Evolutionary conservation across 2,888 invertebrate species (phyloP).

Genomic region (Nomada lathburiana): DNA sequence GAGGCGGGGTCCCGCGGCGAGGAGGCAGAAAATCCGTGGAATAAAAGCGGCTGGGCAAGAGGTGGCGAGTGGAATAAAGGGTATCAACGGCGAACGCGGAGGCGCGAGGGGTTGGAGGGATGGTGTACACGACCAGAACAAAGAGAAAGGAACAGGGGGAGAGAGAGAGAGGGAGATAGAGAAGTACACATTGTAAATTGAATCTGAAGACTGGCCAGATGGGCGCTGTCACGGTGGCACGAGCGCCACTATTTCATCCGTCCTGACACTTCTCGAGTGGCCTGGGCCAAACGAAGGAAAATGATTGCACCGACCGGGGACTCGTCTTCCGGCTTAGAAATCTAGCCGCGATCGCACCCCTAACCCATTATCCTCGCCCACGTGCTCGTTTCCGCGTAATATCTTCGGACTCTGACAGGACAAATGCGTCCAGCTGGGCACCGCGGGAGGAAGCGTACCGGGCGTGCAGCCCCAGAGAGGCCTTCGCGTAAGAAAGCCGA

Average conservation of each 20-base stretch:
- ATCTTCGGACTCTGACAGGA: slow-evolving; percentile 65
- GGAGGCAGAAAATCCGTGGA: slow-evolving; percentile 35
- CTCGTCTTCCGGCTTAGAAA: slow-evolving; percentile 74
- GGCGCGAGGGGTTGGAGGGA: slow-evolving; percentile 6
- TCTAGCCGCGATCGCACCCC: slow-evolving; percentile 72
- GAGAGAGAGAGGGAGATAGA: slow-evolving; percentile 51
- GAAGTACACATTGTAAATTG: slow-evolving; percentile 78
- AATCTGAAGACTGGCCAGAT: slow-evolving; percentile 79
- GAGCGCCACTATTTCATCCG: slow-evolving; percentile 77
- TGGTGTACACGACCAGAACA: slow-evolving; percentile 8
- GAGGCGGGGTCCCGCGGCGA: slow-evolving; percentile 68
- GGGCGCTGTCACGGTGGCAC: slow-evolving; percentile 75
- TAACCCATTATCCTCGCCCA: slow-evolving; percentile 74
- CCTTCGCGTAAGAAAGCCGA: slow-evolving; percentile 26
- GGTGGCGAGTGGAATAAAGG: slow-evolving; percentile 53
- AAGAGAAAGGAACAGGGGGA: background rate
- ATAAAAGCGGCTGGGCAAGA: slow-evolving; percentile 20
- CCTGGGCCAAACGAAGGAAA: slow-evolving; percentile 73
- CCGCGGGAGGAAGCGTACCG: slow-evolving; percentile 51
- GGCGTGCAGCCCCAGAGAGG: slow-evolving; percentile 22
- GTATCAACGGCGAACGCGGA: slow-evolving; percentile 10
- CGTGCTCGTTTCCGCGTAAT: slow-evolving; percentile 66
- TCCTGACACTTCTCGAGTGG: slow-evolving; percentile 66
- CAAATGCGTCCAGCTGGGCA: slow-evolving; percentile 66
- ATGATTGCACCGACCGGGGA: slow-evolving; percentile 69